Percentiles rank a stretch among this genome's conserved stretches.
Evolutionary conservation across 2,113 vertebrate species (phyloP).

Genomic region (Cairina moschata): DNA sequence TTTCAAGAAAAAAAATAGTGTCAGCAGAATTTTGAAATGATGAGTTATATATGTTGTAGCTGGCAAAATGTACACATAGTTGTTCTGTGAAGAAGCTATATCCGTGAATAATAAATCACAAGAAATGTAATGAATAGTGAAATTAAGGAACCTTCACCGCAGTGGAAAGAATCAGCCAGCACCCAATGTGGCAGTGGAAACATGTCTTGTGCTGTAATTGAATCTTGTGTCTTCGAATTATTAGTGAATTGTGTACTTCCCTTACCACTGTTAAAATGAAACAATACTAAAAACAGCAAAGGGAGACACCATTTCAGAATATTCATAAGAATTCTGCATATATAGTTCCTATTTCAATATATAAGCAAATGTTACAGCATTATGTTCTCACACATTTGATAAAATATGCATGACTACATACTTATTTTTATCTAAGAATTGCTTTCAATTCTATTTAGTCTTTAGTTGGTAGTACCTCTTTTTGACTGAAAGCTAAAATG

Average conservation of each 20-base stretch:
- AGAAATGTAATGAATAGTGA: neutral
- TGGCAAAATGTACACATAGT: neutral
- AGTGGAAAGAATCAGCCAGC: neutral
- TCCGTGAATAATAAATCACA: neutral
- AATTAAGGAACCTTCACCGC: neutral
- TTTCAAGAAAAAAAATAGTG: neutral
- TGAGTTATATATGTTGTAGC: neutral
- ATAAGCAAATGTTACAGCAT: neutral
- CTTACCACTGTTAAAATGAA: neutral
- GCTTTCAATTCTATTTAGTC: neutral
- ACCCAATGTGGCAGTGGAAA: neutral
- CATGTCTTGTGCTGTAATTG: neutral
- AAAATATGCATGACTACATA: neutral
- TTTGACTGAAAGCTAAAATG: neutral
- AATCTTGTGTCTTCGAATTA: neutral
- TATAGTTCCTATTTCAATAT: neutral
- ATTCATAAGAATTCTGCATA: neutral
- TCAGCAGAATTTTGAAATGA: neutral
- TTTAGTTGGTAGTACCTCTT: neutral
- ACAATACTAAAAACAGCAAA: neutral
- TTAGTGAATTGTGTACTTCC: neutral
- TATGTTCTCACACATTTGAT: neutral
- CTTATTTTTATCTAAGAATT: neutral
- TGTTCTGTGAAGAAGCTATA: neutral
- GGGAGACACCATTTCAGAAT: neutral